Conservation (phyloP, 92 coral and sea anemone species). For the Nematostella vectensis region DNA sequence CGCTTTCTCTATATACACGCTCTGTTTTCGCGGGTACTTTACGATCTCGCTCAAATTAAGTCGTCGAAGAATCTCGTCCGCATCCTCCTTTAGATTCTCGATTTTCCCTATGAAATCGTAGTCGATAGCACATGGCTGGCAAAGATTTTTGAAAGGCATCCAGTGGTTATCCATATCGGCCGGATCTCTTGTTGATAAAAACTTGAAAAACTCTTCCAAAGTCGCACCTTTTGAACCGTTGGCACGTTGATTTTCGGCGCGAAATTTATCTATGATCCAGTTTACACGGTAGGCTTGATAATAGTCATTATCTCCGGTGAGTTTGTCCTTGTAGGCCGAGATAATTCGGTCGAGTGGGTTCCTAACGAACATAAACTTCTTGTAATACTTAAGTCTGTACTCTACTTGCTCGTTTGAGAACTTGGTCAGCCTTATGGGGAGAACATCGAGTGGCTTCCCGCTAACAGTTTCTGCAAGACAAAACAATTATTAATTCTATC, state of each 20-base stretch:
- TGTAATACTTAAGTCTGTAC: slow-evolving; percentile 12
- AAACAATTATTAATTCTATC: too few species aligned
- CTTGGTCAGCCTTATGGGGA: too few species aligned
- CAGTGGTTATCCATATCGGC: slow-evolving; percentile 58
- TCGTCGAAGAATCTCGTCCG: slow-evolving; percentile 33
- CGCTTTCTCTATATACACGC: slow-evolving; percentile 19
- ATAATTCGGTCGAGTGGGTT: slow-evolving; percentile 17
- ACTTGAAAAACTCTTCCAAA: slow-evolving; percentile 42
- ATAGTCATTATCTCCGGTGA: neutral
- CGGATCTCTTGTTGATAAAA: slow-evolving; percentile 18
- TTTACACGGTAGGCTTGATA: neutral
- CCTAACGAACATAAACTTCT: slow-evolving; percentile 24
- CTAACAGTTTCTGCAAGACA: too few species aligned
- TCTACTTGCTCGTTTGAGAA: too few species aligned
- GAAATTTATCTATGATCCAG: slow-evolving; percentile 3
- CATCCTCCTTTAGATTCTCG: slow-evolving; percentile 50
- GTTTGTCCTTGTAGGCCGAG: slow-evolving; percentile 27
- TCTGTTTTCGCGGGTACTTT: slow-evolving; percentile 47
- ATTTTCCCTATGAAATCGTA: slow-evolving; percentile 68
- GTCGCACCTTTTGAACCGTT: slow-evolving; percentile 7
- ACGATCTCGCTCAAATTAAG: slow-evolving; percentile 37
- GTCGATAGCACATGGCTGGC: slow-evolving; percentile 65
- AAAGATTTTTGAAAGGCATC: slow-evolving; percentile 53
- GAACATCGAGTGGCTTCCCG: too few species aligned
- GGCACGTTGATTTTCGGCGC: too few species aligned